Evolutionary conservation across 2,113 vertebrate genomes (phyloP).

Genomic region (Xenus cinereus): DNA sequence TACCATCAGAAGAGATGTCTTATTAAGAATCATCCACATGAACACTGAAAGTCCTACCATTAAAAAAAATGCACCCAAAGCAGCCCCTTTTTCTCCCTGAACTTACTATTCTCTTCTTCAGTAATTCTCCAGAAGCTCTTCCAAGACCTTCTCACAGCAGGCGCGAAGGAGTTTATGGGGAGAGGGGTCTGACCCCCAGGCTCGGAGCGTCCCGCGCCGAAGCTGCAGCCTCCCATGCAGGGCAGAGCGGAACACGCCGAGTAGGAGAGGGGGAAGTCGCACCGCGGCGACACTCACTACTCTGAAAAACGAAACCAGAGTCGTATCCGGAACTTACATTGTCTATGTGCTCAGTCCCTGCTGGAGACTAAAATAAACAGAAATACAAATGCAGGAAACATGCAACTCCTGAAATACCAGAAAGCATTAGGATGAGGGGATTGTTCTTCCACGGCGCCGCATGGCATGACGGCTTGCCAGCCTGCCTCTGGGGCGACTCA

Average conservation of each 20-base stretch:
- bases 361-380: background rate
- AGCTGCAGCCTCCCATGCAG: background rate
- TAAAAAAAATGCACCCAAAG: background rate
- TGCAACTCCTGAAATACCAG: background rate
- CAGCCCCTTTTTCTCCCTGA: background rate
- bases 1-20: background rate
- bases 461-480: fast-evolving
- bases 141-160: background rate
- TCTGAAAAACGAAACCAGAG: background rate
- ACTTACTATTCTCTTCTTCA: background rate
- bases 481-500: fast-evolving
- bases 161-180: background rate
- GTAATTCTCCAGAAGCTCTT: background rate
- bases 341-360: background rate
- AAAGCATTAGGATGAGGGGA: fast-evolving
- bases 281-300: fast-evolving
- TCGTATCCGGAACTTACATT: background rate
- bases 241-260: background rate
- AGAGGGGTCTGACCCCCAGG: background rate
- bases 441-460: fast-evolving
- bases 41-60: background rate
- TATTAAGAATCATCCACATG: background rate
- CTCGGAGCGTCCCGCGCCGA: fast-evolving
- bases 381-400: background rate
- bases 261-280: background rate